Conservation (phyloP, 2,797 vertebrate species). For the Danio choprae region DNA sequence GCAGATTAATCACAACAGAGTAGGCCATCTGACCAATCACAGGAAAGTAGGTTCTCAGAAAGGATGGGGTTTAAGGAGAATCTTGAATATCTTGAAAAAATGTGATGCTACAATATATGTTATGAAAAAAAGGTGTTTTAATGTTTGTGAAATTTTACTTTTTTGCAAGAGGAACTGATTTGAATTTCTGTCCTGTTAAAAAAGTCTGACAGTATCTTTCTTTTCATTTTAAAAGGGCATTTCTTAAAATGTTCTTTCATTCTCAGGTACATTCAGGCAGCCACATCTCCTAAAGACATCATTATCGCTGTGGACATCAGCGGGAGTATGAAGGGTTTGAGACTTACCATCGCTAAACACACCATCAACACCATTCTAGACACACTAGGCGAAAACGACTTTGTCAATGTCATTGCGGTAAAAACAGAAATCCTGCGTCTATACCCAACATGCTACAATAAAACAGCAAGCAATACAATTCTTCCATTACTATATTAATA, state of each 20-base stretch:
- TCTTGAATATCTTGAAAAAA: too few relatives aligned
- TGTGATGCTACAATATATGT: too few relatives aligned
- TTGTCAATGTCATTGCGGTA: constrained; percentile 94
- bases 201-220: not conserved
- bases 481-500: not conserved
- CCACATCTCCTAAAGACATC: constrained; percentile 95
- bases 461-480: not conserved
- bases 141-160: too few relatives aligned
- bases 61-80: too few relatives aligned
- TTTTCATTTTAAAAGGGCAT: not conserved
- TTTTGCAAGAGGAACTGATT: too few relatives aligned
- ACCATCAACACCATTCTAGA: constrained; percentile 92
- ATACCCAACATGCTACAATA: constrained; percentile 61
- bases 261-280: constrained; percentile 39
- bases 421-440: constrained; percentile 66
- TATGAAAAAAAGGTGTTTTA: too few relatives aligned
- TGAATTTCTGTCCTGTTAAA: not conserved
- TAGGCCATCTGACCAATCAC: too few relatives aligned
- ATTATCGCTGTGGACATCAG: constrained; percentile 93
- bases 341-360: constrained; percentile 94
- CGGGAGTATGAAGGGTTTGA: constrained; percentile 95
- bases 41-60: too few relatives aligned
- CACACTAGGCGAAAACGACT: constrained; percentile 95
- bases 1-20: too few relatives aligned
- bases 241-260: not conserved